phyloP scores from a whole-genome alignment of 53 echinoderm and acorn worm species.

The Astropecten irregularis region DNA sequence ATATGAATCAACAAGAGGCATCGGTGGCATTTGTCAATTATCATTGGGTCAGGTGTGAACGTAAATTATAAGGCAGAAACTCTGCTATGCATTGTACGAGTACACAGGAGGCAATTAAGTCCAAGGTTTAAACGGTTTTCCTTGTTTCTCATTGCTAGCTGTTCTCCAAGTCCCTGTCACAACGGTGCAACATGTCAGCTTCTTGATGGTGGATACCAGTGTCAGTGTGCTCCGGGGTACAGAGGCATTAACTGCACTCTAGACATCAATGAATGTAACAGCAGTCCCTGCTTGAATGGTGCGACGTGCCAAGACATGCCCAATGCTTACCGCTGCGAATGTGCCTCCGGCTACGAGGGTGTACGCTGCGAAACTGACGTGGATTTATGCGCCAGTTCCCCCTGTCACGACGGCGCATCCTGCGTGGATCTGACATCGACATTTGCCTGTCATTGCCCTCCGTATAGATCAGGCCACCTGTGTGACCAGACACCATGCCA shows the following conservation, averaged over 20 bases:
- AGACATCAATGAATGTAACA: conserved; percentile 36
- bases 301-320: conserved; percentile 16
- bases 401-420: background rate
- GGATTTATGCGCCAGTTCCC: conserved; percentile 8
- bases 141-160: background rate
- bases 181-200: background rate
- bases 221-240: conserved; percentile 6
- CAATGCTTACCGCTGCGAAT: background rate
- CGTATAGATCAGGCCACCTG: background rate
- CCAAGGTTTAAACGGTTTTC: too few relatives aligned
- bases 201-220: conserved; percentile 18
- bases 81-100: too few relatives aligned
- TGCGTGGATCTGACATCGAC: background rate
- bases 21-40: background rate
- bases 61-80: too few relatives aligned
- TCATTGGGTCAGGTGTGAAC: background rate
- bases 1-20: too few relatives aligned
- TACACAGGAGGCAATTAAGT: too few relatives aligned
- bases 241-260: conserved; percentile 16
- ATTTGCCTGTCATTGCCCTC: background rate
- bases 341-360: conserved; percentile 16
- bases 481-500: conserved; percentile 24
- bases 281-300: conserved; percentile 13
- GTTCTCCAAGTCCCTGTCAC: conserved; percentile 32
- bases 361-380: background rate